Evolutionary conservation across 2,888 invertebrate genomes (phyloP).

Genomic region (Leptinotarsa rubiginosa): DNA sequence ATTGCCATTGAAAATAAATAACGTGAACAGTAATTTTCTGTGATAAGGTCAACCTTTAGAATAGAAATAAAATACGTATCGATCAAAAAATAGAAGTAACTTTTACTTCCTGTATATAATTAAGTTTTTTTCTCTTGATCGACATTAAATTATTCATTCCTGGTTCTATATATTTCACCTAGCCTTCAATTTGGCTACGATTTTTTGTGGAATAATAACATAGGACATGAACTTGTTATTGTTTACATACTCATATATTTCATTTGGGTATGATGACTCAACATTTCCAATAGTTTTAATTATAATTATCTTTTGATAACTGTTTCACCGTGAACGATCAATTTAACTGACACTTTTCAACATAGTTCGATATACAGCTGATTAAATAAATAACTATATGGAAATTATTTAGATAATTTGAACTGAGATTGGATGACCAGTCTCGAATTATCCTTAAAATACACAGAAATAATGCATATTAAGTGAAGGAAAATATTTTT

Average conservation of each 20-base stretch:
- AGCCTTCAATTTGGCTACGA: slow-evolving; percentile 5
- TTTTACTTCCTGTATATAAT: slow-evolving; percentile 16
- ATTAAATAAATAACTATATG: neutral
- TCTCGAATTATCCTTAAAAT: neutral
- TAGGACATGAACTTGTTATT: slow-evolving; percentile 5
- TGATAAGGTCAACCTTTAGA: slow-evolving; percentile 13
- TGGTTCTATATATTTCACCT: slow-evolving; percentile 3
- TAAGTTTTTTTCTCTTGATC: neutral
- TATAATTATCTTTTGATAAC: slow-evolving; percentile 2
- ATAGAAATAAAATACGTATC: neutral
- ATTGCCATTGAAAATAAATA: slow-evolving; percentile 2
- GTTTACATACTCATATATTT: neutral
- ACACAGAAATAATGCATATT: neutral
- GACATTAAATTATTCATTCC: neutral
- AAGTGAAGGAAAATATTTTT: neutral
- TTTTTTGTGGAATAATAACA: slow-evolving; percentile 4
- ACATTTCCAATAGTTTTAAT: neutral
- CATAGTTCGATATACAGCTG: neutral
- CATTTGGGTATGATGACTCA: neutral
- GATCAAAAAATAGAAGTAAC: slow-evolving; percentile 13
- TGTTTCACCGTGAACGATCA: neutral
- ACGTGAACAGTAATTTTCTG: slow-evolving; percentile 7
- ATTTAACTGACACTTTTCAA: neutral
- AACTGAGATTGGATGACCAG: neutral
- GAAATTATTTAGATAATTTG: neutral